Percentiles rank a stretch among this genome's conserved stretches.
Evolutionary conservation across 2,113 vertebrate species (phyloP).

Genomic region (western clawed frog (Xenopus tropicalis)): UCB_Xtro_10.0 CM004447.2:29524501-29525000

Average conservation of each 20-base stretch:
- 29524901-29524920: no score
- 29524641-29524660: conserved; percentile 45
- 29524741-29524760: conserved; percentile 18
- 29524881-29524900: no score
- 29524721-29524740: conserved; percentile 24
- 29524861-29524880: no score
- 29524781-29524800: conserved; percentile 39
- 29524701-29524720: conserved; percentile 36
- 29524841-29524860: no score
- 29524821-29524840: no score
- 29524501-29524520: conserved; percentile 48
- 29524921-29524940: no score
- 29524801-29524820: no score
- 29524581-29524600: conserved; percentile 34
- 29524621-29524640: conserved; percentile 40
- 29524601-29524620: conserved; percentile 41
- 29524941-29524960: no score
- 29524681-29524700: conserved; percentile 38
- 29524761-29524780: conserved; percentile 30
- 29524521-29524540: conserved; percentile 33
- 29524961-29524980: no score
- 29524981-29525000: no score
- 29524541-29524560: conserved; percentile 21
- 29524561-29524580: conserved; percentile 39
- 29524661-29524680: conserved; percentile 38